Percentiles rank a stretch among this genome's conserved stretches.
phyloP scores from a whole-genome alignment of 2,888 invertebrate genomes.

The Muschampia plurimacula region DNA sequence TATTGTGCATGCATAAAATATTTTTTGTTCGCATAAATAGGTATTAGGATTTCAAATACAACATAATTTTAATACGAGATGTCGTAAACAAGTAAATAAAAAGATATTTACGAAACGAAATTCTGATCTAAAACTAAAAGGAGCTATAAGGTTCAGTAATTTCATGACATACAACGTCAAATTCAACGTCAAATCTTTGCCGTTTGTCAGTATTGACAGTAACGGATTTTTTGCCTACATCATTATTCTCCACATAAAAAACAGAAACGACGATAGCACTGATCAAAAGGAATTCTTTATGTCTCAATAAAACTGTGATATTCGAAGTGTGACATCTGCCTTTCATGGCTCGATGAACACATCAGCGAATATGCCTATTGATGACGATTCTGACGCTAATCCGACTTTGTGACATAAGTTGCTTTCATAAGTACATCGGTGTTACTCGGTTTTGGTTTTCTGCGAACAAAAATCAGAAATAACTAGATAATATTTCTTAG shows the following conservation, averaged over 20 bases:
- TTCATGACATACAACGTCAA: too few relatives aligned
- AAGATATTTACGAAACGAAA: too few relatives aligned
- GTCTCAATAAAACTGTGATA: conserved; percentile 11
- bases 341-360: conserved; percentile 12
- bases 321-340: conserved; percentile 20
- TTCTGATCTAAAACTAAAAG: too few relatives aligned
- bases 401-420: conserved; percentile 10
- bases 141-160: too few relatives aligned
- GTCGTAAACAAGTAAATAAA: too few relatives aligned
- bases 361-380: conserved; percentile 14
- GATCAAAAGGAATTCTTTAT: conserved; percentile 5
- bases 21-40: too few relatives aligned
- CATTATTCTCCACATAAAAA: background rate
- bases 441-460: background rate
- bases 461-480: background rate
- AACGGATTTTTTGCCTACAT: background rate
- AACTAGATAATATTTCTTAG: too few relatives aligned
- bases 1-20: too few relatives aligned
- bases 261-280: background rate
- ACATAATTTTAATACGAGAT: too few relatives aligned
- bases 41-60: too few relatives aligned
- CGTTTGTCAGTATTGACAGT: too few relatives aligned
- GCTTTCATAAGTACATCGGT: background rate
- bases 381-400: conserved; percentile 13
- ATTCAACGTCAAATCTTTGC: too few relatives aligned